Conservation (phyloP, 2,888 invertebrate species). For the Drosophila ochracea region DNA sequence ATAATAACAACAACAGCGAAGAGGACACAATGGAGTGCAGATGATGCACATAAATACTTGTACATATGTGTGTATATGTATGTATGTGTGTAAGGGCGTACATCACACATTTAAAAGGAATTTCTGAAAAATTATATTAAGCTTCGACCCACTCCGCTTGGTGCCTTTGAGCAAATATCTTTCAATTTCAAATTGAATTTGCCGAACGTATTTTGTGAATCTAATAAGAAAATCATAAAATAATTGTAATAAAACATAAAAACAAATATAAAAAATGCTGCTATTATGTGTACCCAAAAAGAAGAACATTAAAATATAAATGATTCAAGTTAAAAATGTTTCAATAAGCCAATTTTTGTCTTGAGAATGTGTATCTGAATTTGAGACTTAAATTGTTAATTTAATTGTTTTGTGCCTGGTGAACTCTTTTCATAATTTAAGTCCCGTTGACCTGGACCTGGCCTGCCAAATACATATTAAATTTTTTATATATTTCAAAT, state of each 20-base stretch:
- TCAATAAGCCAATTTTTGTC: not conserved
- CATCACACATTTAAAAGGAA: not conserved
- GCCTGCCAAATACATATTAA: not conserved
- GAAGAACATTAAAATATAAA: not conserved
- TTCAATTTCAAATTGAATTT: slow-evolving; percentile 40
- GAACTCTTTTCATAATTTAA: not conserved
- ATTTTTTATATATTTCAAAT: not conserved
- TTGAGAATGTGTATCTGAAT: not conserved
- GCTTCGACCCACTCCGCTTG: not conserved
- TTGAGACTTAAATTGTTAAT: not conserved
- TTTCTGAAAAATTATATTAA: not conserved
- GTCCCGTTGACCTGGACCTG: not conserved
- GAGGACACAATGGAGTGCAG: slow-evolving; percentile 4
- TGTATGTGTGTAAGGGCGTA: slow-evolving; percentile 11
- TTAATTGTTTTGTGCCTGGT: not conserved
- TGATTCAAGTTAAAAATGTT: not conserved
- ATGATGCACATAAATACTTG: slow-evolving; percentile 25
- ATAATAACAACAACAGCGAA: slow-evolving; percentile 26
- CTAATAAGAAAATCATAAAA: slow-evolving; percentile 50
- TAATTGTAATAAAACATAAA: slow-evolving; percentile 28
- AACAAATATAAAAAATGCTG: not conserved
- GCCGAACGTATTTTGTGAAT: slow-evolving; percentile 12
- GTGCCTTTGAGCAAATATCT: not conserved
- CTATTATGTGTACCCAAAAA: not conserved
- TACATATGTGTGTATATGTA: not conserved